Percentiles rank a stretch among this genome's conserved stretches.
Evolutionary conservation across 1,140 invertebrate genomes (phyloP).

Genomic region (Eufriesea mexicana): DNA sequence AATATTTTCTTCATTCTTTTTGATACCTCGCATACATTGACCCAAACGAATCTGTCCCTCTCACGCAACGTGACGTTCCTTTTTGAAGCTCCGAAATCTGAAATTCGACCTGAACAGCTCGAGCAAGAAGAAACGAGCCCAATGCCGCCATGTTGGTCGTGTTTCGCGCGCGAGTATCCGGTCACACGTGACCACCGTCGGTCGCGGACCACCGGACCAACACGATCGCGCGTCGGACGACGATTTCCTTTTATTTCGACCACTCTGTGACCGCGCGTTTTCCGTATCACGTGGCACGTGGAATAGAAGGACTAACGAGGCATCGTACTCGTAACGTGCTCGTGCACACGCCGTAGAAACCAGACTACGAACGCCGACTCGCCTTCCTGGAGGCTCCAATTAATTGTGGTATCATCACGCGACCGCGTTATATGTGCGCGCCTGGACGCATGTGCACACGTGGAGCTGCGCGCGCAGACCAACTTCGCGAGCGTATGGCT

Average conservation of each 20-base stretch:
- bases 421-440: constrained; percentile 28
- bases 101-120: not conserved
- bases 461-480: not conserved
- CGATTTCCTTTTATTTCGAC: constrained; percentile 36
- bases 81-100: not conserved
- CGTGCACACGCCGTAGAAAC: not conserved
- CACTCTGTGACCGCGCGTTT: constrained; percentile 10
- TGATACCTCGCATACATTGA: not conserved
- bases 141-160: not conserved
- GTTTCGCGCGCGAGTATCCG: not conserved
- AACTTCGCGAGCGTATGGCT: not conserved
- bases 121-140: not conserved
- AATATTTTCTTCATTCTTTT: not conserved
- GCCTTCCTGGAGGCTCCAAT: constrained; percentile 37
- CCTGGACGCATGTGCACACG: constrained; percentile 1
- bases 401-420: constrained; percentile 52
- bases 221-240: not conserved
- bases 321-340: constrained; percentile 16
- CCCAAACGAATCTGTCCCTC: not conserved
- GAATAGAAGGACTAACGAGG: constrained; percentile 47
- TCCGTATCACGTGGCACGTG: constrained; percentile 38
- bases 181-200: not conserved
- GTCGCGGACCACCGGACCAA: not conserved
- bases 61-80: constrained; percentile 5
- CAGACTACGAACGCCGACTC: constrained; percentile 5